A percentile compares a stretch with the other conserved stretches of the same genome.
phyloP scores from a whole-genome alignment of 2,113 vertebrate species.

The Elachura formosa region DNA sequence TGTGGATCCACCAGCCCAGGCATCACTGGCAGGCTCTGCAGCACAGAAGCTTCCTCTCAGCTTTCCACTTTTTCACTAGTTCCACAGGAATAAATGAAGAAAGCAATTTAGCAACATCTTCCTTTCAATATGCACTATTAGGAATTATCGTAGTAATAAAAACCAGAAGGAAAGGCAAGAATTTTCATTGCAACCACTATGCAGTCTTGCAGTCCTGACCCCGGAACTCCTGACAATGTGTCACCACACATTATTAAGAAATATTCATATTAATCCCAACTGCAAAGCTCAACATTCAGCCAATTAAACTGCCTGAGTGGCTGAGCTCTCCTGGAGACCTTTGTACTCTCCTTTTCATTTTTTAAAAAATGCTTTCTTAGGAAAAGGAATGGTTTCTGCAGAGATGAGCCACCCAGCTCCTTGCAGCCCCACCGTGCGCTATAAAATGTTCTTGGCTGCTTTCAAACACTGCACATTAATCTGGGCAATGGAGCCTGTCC shows the following conservation, averaged over 20 bases:
- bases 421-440: not conserved
- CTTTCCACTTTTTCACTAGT: not conserved
- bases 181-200: not conserved
- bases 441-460: constrained; percentile 35
- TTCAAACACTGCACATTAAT: constrained; percentile 11
- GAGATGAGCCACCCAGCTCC: not conserved
- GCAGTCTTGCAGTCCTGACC: not conserved
- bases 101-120: not conserved
- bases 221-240: constrained; percentile 17
- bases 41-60: not conserved
- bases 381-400: constrained; percentile 14
- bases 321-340: not conserved
- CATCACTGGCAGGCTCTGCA: not conserved
- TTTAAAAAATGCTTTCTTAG: not conserved
- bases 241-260: not conserved
- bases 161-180: not conserved
- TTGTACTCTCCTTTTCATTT: not conserved
- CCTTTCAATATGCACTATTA: not conserved
- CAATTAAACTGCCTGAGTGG: not conserved
- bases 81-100: not conserved
- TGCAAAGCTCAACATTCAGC: not conserved
- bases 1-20: rapidly evolving
- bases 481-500: not conserved
- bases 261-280: constrained; percentile 22
- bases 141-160: not conserved